These are phyloP conservation scores for Paedocypris sp. DNA, from an alignment of 2,113 vertebrate species.

Conservation along the genomic window DNA sequence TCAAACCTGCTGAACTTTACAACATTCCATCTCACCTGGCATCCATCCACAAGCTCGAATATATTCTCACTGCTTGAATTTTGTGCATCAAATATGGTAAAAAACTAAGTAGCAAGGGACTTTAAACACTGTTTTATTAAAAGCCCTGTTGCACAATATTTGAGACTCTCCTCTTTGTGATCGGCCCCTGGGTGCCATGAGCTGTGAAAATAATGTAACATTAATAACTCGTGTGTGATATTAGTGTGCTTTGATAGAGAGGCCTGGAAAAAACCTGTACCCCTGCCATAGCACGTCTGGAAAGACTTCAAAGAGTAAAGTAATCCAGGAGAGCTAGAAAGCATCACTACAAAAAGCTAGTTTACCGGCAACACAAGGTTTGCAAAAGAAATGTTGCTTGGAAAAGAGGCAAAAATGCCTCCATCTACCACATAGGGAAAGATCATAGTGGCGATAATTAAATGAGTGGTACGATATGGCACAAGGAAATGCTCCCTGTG, in stretches of 20 bases:
- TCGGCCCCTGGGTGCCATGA: background rate
- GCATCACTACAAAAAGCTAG: background rate
- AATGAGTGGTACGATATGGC: background rate
- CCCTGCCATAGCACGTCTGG: slow-evolving; percentile 16
- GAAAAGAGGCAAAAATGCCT: background rate
- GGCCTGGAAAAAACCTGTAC: slow-evolving; percentile 14
- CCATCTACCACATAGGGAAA: background rate
- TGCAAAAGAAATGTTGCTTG: background rate
- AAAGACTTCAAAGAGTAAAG: slow-evolving; percentile 22
- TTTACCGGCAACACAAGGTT: background rate
- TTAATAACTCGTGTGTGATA: slow-evolving; percentile 10
- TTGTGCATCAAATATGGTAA: too few relatives aligned
- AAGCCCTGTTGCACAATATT: slow-evolving; percentile 9
- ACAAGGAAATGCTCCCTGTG: background rate
- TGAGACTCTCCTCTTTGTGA: background rate
- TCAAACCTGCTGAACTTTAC: background rate
- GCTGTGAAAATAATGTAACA: slow-evolving; percentile 5
- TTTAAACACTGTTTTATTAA: too few relatives aligned
- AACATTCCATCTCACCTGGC: too few relatives aligned
- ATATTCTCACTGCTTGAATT: too few relatives aligned
- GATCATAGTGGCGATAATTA: background rate
- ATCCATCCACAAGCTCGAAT: too few relatives aligned
- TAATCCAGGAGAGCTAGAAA: slow-evolving; percentile 7
- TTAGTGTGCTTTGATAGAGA: slow-evolving; percentile 6
- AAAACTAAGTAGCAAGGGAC: too few relatives aligned